Evolutionary conservation across 2,888 invertebrate species (phyloP), one percentile per base, ranked within the genome.

Genomic region (Luperina testacea): DNA sequence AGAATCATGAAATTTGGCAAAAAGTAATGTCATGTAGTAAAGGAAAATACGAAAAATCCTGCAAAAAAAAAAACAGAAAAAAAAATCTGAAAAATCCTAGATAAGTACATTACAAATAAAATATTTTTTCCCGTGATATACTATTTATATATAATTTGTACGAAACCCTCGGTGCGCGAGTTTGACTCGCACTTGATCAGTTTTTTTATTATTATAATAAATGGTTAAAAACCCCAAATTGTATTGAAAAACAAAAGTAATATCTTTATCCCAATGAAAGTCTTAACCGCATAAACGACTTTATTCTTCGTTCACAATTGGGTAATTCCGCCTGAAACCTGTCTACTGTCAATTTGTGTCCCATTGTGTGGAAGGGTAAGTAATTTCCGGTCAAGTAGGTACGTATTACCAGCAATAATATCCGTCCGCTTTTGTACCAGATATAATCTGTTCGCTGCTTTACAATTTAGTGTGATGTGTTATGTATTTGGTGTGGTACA

Each of bases 381-480:
- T 88, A 82, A 88, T 88, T 82, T 84, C 84, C 88, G 87, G 84
- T 82, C 78, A 82, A 86, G 81, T 86, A 78, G 76, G 48, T 64
- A 69, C 57, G 82, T 76, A 77, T 65, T 72, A 74, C 32, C 57
- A 32, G 64, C 68, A 76, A 86, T 83, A 78, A 82, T 85, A 77
- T 70, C 65, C 72, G 59, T 57, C 8, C 27, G 64, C 68, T 78
- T 78, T 84, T 82, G 72, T 81, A 53, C 59, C 63, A 38, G 17
- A 65, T 75, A 38, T 70, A 76, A 84, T 81, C 59, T 74, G 57
- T 48, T 75, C 64, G 64, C 7, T 76, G 27, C 75, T 72, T 78
- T 79, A 63, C 84, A 77, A 86, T 84, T 82, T 67, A 65, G 2
- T 67, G 63, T 59, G 27, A 73, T 42, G 51, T 59, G 32, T 17